A percentile compares a stretch with the other conserved stretches of the same genome.
phyloP scores from a whole-genome alignment of 2,113 vertebrate genomes.

The Gymnobelideus leadbeateri region DNA sequence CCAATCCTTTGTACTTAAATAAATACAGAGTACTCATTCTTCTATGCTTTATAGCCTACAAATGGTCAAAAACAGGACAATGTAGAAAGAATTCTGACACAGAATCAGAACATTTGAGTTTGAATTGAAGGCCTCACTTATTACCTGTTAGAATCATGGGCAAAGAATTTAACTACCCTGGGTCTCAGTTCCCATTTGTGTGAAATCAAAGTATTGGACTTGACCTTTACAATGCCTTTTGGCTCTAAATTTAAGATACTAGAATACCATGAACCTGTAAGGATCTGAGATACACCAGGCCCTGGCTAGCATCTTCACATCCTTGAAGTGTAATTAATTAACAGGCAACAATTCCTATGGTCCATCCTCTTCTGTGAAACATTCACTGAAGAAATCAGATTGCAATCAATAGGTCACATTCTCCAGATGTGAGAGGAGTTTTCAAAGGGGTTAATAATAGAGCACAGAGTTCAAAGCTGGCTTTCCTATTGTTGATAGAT shows the following conservation, averaged over 20 bases:
- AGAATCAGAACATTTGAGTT: background rate
- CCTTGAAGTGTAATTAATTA: background rate
- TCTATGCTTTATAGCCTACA: background rate
- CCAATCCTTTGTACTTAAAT: background rate
- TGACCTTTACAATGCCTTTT: background rate
- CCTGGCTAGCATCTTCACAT: background rate
- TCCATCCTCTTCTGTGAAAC: background rate
- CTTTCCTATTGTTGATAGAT: background rate
- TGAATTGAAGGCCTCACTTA: background rate
- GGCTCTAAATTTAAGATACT: background rate
- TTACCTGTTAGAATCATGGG: background rate
- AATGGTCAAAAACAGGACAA: background rate
- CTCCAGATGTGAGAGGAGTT: background rate
- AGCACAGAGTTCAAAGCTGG: background rate
- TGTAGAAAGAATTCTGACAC: background rate
- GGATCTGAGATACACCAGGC: background rate
- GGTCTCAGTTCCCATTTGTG: background rate
- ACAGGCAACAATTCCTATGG: background rate
- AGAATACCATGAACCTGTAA: background rate
- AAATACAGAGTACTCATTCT: background rate
- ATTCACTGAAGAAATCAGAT: background rate
- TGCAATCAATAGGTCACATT: background rate
- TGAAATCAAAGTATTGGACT: background rate
- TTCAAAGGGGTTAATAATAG: background rate
- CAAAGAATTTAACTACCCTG: background rate